A percentile compares a stretch with the other conserved stretches of the same genome.
These are phyloP conservation scores for Phyllostomus hastatus DNA, from an alignment of 2,113 vertebrate genomes.

Conservation along the genomic window DNA sequence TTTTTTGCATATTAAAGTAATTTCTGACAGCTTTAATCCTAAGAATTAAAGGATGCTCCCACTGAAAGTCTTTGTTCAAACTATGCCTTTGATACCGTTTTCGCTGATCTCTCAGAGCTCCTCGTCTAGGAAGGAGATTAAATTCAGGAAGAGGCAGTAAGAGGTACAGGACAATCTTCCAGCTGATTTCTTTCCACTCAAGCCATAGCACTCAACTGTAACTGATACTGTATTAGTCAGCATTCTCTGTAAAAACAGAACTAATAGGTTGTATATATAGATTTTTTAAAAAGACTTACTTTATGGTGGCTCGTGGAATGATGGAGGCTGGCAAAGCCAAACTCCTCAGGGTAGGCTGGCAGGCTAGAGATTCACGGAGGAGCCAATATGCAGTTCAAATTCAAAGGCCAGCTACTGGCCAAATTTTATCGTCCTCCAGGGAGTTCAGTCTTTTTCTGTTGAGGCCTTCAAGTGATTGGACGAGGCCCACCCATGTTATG, in stretches of 20 bases:
- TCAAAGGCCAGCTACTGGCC: neutral
- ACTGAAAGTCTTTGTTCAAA: neutral
- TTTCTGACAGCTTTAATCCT: neutral
- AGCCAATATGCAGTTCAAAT: neutral
- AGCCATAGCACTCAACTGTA: neutral
- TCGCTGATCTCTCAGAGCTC: neutral
- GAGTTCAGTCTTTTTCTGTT: neutral
- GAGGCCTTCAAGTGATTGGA: neutral
- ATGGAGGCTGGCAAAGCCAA: neutral
- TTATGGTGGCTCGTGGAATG: neutral
- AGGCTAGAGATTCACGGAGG: neutral
- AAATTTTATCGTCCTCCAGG: neutral
- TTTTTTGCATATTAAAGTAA: neutral
- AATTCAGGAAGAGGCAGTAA: neutral
- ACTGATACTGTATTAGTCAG: neutral
- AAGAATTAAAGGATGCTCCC: neutral
- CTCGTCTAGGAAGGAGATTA: neutral
- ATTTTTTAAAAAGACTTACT: neutral
- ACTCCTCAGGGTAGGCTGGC: neutral
- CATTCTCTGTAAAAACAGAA: neutral
- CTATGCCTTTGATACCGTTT: neutral
- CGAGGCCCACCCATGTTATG: neutral
- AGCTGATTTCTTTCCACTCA: neutral
- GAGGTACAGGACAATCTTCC: neutral
- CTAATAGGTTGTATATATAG: neutral